These are phyloP conservation scores for Lasioglossum vierecki DNA, from an alignment of 2,888 invertebrate species.

Conservation along the genomic window DNA sequence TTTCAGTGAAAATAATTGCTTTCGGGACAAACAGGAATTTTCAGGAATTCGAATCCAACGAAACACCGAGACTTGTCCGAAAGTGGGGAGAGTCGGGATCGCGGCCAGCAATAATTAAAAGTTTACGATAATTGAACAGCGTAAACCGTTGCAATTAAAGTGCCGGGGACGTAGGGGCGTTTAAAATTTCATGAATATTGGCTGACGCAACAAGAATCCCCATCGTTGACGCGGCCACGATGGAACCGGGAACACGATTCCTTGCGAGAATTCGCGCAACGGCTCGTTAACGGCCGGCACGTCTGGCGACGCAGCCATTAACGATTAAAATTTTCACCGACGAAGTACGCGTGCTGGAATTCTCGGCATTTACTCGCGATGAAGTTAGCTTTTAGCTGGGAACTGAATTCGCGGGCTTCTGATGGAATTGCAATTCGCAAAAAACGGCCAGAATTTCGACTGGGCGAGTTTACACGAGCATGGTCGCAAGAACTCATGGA, in stretches of 20 bases:
- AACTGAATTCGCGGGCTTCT: neutral
- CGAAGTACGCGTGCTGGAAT: neutral
- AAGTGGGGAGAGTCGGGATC: neutral
- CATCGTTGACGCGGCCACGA: neutral
- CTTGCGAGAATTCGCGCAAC: neutral
- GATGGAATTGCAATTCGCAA: slow-evolving; percentile 1
- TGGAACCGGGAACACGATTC: neutral
- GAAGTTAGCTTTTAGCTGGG: neutral
- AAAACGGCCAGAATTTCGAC: neutral
- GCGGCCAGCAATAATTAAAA: slow-evolving; percentile 61
- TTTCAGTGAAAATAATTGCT: slow-evolving; percentile 19
- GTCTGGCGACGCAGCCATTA: neutral
- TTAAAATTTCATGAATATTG: slow-evolving; percentile 39
- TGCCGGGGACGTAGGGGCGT: slow-evolving; percentile 1
- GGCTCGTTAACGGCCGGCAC: neutral
- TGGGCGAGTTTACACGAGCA: neutral
- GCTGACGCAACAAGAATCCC: slow-evolving; percentile 10
- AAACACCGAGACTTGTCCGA: neutral
- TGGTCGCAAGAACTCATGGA: neutral
- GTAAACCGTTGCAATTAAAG: slow-evolving; percentile 48
- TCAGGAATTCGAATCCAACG: neutral
- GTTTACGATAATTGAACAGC: slow-evolving; percentile 47
- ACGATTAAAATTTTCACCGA: slow-evolving; percentile 2
- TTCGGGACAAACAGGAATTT: neutral
- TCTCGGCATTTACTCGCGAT: neutral